Percentiles rank a stretch among this genome's conserved stretches.
These are phyloP conservation scores for Rhinichthys osculus DNA, from an alignment of 2,797 vertebrate species.

Conservation along the genomic window DNA sequence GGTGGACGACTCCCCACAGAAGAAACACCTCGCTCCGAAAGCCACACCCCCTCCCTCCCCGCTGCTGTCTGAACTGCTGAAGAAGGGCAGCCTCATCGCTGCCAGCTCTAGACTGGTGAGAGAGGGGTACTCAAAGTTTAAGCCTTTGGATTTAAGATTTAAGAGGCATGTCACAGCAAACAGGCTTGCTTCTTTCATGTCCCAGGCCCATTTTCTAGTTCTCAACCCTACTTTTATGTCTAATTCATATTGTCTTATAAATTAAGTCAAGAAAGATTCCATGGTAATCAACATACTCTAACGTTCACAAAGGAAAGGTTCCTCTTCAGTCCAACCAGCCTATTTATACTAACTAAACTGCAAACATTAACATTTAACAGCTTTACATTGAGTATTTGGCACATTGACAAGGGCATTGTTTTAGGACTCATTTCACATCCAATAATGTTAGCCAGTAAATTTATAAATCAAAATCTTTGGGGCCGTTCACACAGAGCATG, in stretches of 20 bases:
- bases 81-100: conserved; percentile 96
- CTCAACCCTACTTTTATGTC: background rate
- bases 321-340: background rate
- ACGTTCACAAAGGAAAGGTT: background rate
- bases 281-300: background rate
- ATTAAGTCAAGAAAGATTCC: background rate
- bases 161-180: conserved; percentile 1
- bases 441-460: background rate
- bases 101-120: conserved; percentile 87
- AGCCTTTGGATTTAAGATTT: background rate
- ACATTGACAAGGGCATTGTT: background rate
- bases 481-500: background rate
- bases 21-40: conserved; percentile 94
- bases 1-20: conserved; percentile 95
- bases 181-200: background rate
- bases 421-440: background rate
- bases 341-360: background rate
- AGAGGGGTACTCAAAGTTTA: background rate
- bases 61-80: conserved; percentile 97
- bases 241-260: background rate
- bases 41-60: conserved; percentile 96
- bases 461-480: too few species aligned
- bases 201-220: background rate
- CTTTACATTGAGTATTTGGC: background rate
- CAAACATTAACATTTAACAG: background rate